These are phyloP conservation scores for Aphyosemion australe DNA, from an alignment of 2,113 vertebrate species.

Conservation along the genomic window DNA sequence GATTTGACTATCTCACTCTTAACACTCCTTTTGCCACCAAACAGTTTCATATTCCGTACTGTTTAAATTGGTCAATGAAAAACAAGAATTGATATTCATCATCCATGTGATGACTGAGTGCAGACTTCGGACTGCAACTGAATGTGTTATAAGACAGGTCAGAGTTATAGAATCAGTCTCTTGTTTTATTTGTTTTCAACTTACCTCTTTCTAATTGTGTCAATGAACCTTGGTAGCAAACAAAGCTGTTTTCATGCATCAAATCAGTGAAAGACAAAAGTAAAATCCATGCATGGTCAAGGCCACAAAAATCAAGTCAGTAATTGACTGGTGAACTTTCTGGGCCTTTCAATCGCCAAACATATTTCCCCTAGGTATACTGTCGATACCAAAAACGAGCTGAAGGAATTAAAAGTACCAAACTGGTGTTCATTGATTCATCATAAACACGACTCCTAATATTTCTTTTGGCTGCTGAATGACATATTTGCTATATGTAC, in stretches of 20 bases:
- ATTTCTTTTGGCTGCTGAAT: background rate
- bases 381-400: conserved; percentile 4
- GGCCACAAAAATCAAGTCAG: conserved; percentile 9
- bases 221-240: conserved; percentile 5
- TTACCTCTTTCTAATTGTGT: conserved; percentile 11
- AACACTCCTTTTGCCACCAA: too few relatives aligned
- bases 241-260: conserved; percentile 9
- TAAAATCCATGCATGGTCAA: background rate
- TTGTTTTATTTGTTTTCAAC: conserved; percentile 17
- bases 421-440: background rate
- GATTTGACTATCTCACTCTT: too few relatives aligned
- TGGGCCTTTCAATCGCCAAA: conserved; percentile 1
- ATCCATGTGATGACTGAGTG: too few relatives aligned
- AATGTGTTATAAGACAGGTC: too few relatives aligned
- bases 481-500: conserved; percentile 6
- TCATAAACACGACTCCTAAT: conserved; percentile 1
- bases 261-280: background rate
- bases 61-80: too few relatives aligned
- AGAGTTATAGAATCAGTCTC: background rate
- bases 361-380: conserved; percentile 7
- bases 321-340: background rate
- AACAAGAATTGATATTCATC: too few relatives aligned
- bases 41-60: too few relatives aligned
- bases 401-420: background rate
- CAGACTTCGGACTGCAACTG: too few relatives aligned